phyloP scores from a whole-genome alignment of 23 tunicate species.

The Styela clava region DNA sequence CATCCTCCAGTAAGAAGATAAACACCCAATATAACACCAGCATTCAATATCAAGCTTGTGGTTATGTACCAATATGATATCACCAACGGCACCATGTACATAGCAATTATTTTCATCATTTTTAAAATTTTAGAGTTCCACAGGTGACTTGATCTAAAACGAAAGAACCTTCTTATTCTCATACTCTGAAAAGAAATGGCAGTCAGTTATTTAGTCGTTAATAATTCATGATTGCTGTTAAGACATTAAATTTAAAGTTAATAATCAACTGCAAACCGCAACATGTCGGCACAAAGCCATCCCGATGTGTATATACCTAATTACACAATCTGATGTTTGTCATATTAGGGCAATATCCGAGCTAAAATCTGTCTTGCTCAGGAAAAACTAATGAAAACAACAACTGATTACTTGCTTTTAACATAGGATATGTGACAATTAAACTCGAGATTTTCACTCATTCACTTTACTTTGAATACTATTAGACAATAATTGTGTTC shows the following conservation, averaged over 20 bases:
- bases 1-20: slow-evolving; percentile 33
- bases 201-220: background rate
- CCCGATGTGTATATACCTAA: no score
- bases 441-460: no score
- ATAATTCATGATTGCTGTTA: background rate
- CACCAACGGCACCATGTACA: background rate
- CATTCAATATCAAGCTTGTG: background rate
- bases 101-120: slow-evolving; percentile 1
- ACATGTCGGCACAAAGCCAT: no score
- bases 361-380: no score
- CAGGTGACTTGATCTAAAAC: background rate
- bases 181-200: background rate
- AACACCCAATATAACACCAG: slow-evolving; percentile 5
- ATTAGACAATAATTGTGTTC: no score
- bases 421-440: no score
- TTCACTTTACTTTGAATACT: no score
- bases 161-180: background rate
- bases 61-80: slow-evolving; percentile 6
- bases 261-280: no score
- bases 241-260: background rate
- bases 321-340: no score
- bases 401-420: no score
- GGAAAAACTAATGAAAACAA: no score
- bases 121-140: slow-evolving; percentile 2
- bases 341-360: no score